phyloP scores from a whole-genome alignment of 2,888 invertebrate genomes.

The Caenorhabditis japonica region DNA sequence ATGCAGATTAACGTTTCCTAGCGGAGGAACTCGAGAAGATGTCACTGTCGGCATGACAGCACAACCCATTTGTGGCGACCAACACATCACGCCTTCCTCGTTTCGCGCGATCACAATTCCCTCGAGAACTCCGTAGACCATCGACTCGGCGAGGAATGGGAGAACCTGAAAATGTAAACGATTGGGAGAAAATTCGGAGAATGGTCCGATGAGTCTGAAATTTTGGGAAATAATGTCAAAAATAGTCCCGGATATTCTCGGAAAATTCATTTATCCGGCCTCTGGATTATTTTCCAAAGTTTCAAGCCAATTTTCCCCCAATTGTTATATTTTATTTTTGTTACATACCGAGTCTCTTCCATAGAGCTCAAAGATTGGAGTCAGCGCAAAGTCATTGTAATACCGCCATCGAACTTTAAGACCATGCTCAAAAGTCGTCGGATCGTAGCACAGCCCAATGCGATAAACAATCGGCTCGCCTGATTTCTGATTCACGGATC shows the following conservation, averaged over 20 bases:
- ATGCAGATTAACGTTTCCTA: constrained; percentile 11
- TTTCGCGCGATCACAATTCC: constrained; percentile 20
- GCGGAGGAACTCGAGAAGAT: neutral
- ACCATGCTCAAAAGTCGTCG: constrained; percentile 1
- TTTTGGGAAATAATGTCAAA: too few relatives aligned
- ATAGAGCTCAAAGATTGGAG: constrained; percentile 27
- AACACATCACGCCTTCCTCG: constrained; percentile 3
- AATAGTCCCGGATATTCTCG: too few relatives aligned
- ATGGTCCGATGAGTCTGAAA: too few relatives aligned
- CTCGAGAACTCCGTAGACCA: constrained; percentile 35
- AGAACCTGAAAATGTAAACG: constrained; percentile 13
- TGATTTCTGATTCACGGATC: constrained; percentile 9
- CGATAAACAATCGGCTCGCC: constrained; percentile 11
- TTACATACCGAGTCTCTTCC: constrained; percentile 12
- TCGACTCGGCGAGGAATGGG: constrained; percentile 22
- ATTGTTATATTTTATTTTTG: too few relatives aligned
- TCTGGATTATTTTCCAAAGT: neutral
- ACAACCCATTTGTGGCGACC: constrained; percentile 28
- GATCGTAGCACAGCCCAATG: constrained; percentile 22
- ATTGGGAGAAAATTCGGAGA: too few relatives aligned
- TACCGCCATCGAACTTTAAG: constrained; percentile 12
- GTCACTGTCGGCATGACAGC: constrained; percentile 13
- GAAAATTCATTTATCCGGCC: neutral
- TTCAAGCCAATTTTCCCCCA: too few relatives aligned
- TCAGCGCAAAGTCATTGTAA: constrained; percentile 2